Base-by-base conservation (phyloP, 2,113 vertebrate species). In the Lepisosteus osseus region DNA sequence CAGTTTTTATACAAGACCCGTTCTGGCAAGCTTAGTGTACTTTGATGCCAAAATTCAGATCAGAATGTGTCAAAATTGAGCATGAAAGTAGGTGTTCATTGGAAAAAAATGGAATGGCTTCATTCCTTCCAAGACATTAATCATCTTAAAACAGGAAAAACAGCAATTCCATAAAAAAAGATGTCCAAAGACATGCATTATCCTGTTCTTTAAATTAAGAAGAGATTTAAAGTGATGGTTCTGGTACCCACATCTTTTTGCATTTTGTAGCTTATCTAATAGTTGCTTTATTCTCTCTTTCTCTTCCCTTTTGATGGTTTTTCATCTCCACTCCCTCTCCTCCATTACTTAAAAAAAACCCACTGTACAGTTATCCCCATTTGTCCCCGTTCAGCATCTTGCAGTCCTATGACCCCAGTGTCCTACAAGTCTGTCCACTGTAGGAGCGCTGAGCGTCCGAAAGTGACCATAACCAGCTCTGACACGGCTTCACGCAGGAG, bases 331-430 rank as follows among this genome's bases (percentile, higher is more conserved):
- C 79, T 42, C 70, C 87, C 79, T 78, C 79, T 87, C 86, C 86
- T 85, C 77, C 86, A 80, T 76, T 82, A 78, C 80, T 86, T 47
- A 7, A 72, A 5, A 62, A 6, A 62, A 44, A 43, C 55, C 69
- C 73, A 71, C 83, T 80, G 86, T 72, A 82, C 94, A 99, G 97
- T 95, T 91, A 94, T 94, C 89, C 97, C 94, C 94, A 86, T 98
- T 92, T 99, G 97, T 98, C 97, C 96, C 90, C 96, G 96, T 95
- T 98, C 96, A 98, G 96, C 95, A 75, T 98, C 96, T 91, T 98
- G 94, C 94, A 97, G 96, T 86, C 95, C 95, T 83, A 91, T 93
- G 94, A 94, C 91, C 78, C 88, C 92, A 86, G 88, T 93, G 86
- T 93, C 94, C 87, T 95, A 93, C 92, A 99, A 94, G 93, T 78